Percentiles rank a stretch among this genome's conserved stretches.
These are phyloP conservation scores for Ommatoiulus sabulosus DNA, from an alignment of 2,888 invertebrate genomes.

Conservation along the genomic window DNA sequence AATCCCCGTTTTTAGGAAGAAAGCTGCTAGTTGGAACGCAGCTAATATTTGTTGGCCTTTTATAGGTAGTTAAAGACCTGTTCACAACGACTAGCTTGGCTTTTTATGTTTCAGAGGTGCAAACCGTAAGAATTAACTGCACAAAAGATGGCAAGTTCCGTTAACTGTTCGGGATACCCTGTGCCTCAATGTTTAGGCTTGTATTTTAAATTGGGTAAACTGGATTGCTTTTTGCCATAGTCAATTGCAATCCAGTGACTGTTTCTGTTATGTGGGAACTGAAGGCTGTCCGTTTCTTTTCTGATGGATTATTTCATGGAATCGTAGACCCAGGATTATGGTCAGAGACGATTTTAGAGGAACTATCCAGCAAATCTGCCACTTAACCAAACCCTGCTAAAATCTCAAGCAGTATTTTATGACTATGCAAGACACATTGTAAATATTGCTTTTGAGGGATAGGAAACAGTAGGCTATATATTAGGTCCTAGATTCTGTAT, in stretches of 20 bases:
- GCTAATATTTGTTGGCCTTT: constrained; percentile 13
- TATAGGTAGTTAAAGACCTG: constrained; percentile 31
- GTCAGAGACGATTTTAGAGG: no score
- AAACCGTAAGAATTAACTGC: constrained; percentile 12
- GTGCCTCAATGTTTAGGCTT: background rate
- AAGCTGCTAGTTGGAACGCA: background rate
- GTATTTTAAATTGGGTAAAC: background rate
- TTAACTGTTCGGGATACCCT: background rate
- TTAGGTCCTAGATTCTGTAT: no score
- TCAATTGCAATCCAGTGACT: background rate
- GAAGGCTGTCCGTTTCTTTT: background rate
- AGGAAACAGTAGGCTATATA: no score
- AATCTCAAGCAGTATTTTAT: no score
- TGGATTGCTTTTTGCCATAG: background rate
- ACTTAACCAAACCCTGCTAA: no score
- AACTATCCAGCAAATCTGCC: no score
- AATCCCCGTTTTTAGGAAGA: background rate
- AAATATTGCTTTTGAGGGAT: no score
- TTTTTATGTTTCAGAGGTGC: background rate
- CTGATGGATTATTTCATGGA: background rate
- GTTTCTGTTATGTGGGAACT: background rate
- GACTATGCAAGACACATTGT: no score
- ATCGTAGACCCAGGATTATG: no score
- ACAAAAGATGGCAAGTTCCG: background rate
- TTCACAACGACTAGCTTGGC: background rate